Evolutionary conservation across 2,888 invertebrate species (phyloP), one percentile per base, ranked within the genome.

Genomic region (Leucophenga maculata): DNA sequence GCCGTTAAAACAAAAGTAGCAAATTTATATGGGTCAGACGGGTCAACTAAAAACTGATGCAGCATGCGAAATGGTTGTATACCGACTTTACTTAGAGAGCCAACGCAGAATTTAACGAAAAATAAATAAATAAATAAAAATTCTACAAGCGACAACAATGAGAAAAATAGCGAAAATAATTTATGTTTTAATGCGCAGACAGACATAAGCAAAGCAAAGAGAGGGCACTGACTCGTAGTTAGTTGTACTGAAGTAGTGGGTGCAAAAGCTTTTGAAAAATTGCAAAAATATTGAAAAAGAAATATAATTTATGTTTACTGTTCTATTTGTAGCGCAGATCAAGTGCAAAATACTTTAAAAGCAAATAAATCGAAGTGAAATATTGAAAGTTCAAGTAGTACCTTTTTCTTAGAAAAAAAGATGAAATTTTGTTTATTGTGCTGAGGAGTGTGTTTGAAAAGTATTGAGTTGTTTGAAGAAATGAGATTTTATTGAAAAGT

Each of bases 101-200:
- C 26, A 26, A 26, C 26, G 26, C 44, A 48, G 48, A 46, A 46
- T 50, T 9, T 22, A 44, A 44, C 46, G 44, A 22, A 60, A 60
- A 60, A n/a, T 20, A 57, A 22, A 26, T 20, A 57, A 22, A 26
- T 57, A 26, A 57, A 57, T 57, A 57, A 26, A 57, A 16, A 26
- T 26, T 39, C 39, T 39, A 20, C 9, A 26, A 59, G 32, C 59
- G 16, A 32, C 26, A 32, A 59, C 59, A 59, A 59, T 32, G 32
- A 26, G n/a, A 1, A 57, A 11, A 16, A 31, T 16, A 32, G 26
- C 32, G 32, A 32, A 46, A 20, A 64, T 64, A 64, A 64, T 64
- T 64, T 48, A 64, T 64, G 62, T 46, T 48, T 48, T 44, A 64
- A 48, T 46, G 48, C 62, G 48, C 46, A 48, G 26, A 64, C 3